phyloP scores from a whole-genome alignment of 2,888 invertebrate species.

The Aporophyla lueneburgensis region DNA sequence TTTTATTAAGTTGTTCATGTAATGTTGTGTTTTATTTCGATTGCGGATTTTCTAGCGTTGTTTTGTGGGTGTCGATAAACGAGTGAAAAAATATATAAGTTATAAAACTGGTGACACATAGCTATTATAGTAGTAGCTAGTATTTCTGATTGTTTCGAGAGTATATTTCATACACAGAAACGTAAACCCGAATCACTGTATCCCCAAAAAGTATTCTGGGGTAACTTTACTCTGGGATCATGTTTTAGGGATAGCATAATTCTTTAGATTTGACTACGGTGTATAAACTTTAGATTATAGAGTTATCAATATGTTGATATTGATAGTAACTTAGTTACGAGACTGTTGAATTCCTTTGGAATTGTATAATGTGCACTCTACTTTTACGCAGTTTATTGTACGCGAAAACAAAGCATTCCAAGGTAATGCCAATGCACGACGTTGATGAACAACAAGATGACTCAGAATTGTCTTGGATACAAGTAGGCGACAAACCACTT shows the following conservation, averaged over 20 bases:
- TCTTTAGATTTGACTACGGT: neutral
- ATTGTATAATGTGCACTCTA: neutral
- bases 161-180: neutral
- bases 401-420: neutral
- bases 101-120: constrained; percentile 23
- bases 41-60: constrained; percentile 6
- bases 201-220: neutral
- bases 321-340: constrained; percentile 41
- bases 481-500: neutral
- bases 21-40: constrained; percentile 53
- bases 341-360: neutral
- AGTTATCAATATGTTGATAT: neutral
- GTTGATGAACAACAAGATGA: neutral
- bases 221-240: neutral
- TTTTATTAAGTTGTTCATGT: constrained; percentile 37
- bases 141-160: neutral
- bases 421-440: constrained; percentile 9
- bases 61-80: constrained; percentile 47
- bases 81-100: constrained; percentile 21
- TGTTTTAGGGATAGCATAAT: neutral
- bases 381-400: neutral
- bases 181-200: neutral
- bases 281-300: neutral
- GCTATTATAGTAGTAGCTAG: neutral
- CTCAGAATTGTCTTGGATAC: constrained; percentile 3